Evolutionary conservation across 2,888 invertebrate species (phyloP), one percentile per base, ranked within the genome.

Genomic region (Lithosia quadra): DNA sequence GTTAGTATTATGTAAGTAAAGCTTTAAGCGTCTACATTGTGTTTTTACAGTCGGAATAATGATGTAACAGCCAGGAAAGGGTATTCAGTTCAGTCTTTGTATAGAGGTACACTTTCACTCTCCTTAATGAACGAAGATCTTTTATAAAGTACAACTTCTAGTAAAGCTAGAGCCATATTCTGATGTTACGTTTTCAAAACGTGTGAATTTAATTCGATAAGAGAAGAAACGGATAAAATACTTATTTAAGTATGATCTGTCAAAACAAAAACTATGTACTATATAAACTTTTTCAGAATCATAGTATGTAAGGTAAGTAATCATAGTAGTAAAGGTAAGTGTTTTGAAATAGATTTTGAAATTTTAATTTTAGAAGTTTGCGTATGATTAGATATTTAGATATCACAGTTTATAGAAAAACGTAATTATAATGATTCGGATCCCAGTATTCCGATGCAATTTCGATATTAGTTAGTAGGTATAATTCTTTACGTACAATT

Each of bases 61-160:
- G 55, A 56, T 24, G 56, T 60, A 64, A 68, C 13, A n/a, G 24
- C 24, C 39, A 24, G 58, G 66, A 66, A 66, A 69, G 43, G 59
- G 61, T 67, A 65, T 49, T 71, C 61, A 33, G 28, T 61, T 10
- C 63, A 33, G 59, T 67, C 59, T 34, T 63, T 57, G 55, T 58
- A 24, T 61, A 18, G 56, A 60, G 13, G 28, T 21, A 15, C 22
- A 69, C 66, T 72, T 66, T 64, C 72, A 66, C 63, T 72, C 63
- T 65, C 65, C 66, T 67, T 66, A 59, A 28, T 4, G 58, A n/a
- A 49, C 34, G 22, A 60, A 59, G 2, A 60, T 18, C 11, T 55
- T 3, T 4, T 49, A 49, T n/a, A 1, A n/a, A n/a, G 9, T 49
- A 49, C 18, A 39, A 15, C 18, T 39, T 0, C 1, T 43, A 49